These are phyloP conservation scores for Okapia johnstoni DNA, from an alignment of 2,113 vertebrate genomes.

Conservation along the genomic window DNA sequence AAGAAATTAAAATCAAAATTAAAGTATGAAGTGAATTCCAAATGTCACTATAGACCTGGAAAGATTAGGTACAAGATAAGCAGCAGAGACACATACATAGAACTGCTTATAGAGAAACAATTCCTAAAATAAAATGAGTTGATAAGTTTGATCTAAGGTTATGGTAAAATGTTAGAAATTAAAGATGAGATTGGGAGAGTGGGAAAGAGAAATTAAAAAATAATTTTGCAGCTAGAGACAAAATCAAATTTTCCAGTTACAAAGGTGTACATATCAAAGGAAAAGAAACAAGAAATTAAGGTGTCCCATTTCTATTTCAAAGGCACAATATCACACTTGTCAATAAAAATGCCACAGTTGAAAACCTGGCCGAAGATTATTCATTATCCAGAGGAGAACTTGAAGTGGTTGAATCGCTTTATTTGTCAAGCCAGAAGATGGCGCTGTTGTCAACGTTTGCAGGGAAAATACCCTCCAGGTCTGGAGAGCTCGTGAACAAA, in stretches of 20 bases:
- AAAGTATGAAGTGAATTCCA: neutral
- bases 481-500: neutral
- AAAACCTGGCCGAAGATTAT: neutral
- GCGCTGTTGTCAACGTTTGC: slow-evolving; percentile 57
- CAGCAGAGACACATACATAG: neutral
- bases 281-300: neutral
- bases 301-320: neutral
- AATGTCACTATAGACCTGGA: neutral
- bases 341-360: neutral
- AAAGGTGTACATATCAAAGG: neutral
- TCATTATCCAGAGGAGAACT: neutral
- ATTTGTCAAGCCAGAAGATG: slow-evolving; percentile 60
- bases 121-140: neutral
- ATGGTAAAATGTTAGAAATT: neutral
- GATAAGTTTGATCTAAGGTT: neutral
- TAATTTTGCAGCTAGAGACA: neutral
- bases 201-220: neutral
- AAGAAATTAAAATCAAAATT: neutral
- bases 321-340: neutral
- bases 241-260: neutral
- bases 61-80: neutral
- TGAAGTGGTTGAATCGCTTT: neutral
- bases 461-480: neutral
- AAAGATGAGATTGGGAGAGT: neutral
- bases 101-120: neutral